These are phyloP conservation scores for Drosophila antonietae DNA, from an alignment of 2,888 invertebrate genomes.

Conservation along the genomic window DNA sequence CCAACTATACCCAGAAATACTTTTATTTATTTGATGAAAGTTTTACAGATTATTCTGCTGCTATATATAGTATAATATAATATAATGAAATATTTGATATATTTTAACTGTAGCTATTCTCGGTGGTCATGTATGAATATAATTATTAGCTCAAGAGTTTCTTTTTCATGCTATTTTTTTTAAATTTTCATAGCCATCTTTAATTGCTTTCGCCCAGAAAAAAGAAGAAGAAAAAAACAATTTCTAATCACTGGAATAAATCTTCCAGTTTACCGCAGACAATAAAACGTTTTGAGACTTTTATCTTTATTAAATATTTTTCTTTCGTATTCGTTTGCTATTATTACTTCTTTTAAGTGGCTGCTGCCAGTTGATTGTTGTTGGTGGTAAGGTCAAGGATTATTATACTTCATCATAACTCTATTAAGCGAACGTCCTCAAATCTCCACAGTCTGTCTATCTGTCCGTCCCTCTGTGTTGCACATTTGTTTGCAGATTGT, in stretches of 20 bases:
- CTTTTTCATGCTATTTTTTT: not conserved
- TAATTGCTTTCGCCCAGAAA: too few species aligned
- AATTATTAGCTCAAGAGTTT: not conserved
- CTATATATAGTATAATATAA: too few species aligned
- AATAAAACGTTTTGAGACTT: slow-evolving; percentile 31
- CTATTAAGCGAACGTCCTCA: slow-evolving; percentile 65
- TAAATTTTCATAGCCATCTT: not conserved
- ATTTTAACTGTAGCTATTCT: too few species aligned
- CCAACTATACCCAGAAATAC: too few species aligned
- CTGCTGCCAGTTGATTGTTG: slow-evolving; percentile 60
- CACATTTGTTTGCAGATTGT: slow-evolving; percentile 70
- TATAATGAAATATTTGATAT: too few species aligned
- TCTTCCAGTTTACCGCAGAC: slow-evolving; percentile 8
- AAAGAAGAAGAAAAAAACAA: not conserved
- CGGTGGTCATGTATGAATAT: not conserved
- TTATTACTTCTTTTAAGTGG: slow-evolving; percentile 22
- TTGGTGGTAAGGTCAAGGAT: slow-evolving; percentile 78
- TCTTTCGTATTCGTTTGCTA: not conserved
- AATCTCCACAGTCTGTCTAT: slow-evolving; percentile 13
- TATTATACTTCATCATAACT: slow-evolving; percentile 80
- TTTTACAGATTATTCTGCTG: not conserved
- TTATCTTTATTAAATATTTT: slow-evolving; percentile 35
- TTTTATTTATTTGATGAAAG: not conserved
- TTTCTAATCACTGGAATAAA: slow-evolving; percentile 16
- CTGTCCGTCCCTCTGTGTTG: slow-evolving; percentile 6